Evolutionary conservation across 2,888 invertebrate species (phyloP).

Genomic region (Heliconius ethilla): DNA sequence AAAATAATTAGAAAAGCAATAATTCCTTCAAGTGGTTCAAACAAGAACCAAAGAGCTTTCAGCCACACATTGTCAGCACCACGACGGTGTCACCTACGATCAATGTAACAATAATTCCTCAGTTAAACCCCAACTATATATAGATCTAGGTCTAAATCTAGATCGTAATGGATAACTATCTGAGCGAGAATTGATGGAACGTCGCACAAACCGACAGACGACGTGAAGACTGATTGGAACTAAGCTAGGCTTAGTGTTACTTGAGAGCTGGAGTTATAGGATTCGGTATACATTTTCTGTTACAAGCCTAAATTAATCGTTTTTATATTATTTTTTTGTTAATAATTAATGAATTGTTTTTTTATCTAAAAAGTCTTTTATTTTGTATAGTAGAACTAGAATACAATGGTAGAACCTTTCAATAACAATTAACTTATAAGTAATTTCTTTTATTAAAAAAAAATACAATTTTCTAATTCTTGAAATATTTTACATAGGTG

Average conservation of each 20-base stretch:
- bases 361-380: too few relatives aligned
- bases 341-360: too few relatives aligned
- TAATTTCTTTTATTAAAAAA: background rate
- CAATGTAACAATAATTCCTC: slow-evolving; percentile 7
- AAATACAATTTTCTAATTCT: background rate
- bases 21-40: background rate
- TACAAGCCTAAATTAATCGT: background rate
- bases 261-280: background rate
- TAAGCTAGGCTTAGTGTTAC: slow-evolving; percentile 30
- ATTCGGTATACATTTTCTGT: slow-evolving; percentile 9
- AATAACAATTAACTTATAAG: background rate
- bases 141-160: slow-evolving; percentile 1
- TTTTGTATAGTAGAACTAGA: too few relatives aligned
- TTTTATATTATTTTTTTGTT: background rate
- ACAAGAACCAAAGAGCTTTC: background rate
- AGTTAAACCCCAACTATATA: slow-evolving; percentile 4
- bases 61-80: background rate
- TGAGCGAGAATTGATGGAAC: slow-evolving; percentile 27
- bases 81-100: background rate
- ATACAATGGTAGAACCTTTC: too few relatives aligned
- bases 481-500: background rate
- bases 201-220: slow-evolving; percentile 16
- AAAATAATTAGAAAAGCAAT: background rate
- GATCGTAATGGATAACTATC: slow-evolving; percentile 16
- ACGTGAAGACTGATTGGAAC: slow-evolving; percentile 29